Evolutionary conservation across 2,797 vertebrate genomes (phyloP).

Genomic region (Cercopithecus diana): DNA sequence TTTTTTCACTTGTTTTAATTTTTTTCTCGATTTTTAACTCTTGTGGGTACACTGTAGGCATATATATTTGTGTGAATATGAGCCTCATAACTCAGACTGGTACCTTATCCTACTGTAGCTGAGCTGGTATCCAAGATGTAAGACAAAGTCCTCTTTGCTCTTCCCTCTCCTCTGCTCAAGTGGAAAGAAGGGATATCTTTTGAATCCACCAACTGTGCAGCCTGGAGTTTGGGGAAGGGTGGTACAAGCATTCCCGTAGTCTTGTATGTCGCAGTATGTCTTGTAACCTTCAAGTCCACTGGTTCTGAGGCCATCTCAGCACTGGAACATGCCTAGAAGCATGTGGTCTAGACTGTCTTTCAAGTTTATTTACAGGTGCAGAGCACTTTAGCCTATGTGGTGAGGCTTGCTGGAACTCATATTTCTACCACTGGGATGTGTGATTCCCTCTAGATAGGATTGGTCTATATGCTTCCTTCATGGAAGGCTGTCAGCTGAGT

Average conservation of each 20-base stretch:
- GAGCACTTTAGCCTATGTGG: neutral
- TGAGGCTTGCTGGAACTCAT: neutral
- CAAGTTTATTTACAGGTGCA: neutral
- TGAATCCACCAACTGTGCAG: too few species aligned
- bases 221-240: neutral
- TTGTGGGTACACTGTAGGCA: too few species aligned
- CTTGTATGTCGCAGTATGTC: neutral
- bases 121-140: too few species aligned
- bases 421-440: neutral
- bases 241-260: neutral
- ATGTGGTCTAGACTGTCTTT: neutral
- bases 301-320: neutral
- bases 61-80: too few species aligned
- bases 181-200: too few species aligned
- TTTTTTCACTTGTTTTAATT: neutral
- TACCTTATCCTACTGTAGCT: too few species aligned
- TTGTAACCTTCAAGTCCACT: neutral
- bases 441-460: neutral
- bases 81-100: too few species aligned
- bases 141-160: too few species aligned
- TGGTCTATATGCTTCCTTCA: neutral
- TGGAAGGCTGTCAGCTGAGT: neutral
- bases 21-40: neutral
- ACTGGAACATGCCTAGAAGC: neutral
- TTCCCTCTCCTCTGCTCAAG: too few species aligned